These are phyloP conservation scores for Chaetogeoica ovagalla DNA, from an alignment of 2,888 invertebrate genomes.

Conservation along the genomic window DNA sequence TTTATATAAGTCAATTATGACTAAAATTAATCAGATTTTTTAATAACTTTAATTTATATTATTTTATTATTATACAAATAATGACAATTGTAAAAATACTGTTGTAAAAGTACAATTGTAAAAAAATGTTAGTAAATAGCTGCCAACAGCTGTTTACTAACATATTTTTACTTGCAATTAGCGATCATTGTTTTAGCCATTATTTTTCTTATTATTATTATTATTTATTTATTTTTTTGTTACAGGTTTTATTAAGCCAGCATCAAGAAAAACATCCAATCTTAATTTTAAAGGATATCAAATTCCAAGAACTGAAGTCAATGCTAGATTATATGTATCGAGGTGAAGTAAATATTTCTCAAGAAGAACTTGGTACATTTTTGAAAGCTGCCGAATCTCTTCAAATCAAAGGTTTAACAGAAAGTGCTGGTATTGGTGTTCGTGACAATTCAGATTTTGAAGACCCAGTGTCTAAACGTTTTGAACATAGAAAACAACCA, in stretches of 20 bases:
- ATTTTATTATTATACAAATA: too few relatives aligned
- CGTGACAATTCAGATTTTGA: slow-evolving; percentile 54
- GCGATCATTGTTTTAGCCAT: too few relatives aligned
- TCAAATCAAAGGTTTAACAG: slow-evolving; percentile 88
- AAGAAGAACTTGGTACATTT: slow-evolving; percentile 85
- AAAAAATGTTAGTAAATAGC: too few relatives aligned
- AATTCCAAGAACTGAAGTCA: slow-evolving; percentile 84
- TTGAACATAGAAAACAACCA: slow-evolving; percentile 54
- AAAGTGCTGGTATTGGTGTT: slow-evolving; percentile 58
- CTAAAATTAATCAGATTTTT: too few relatives aligned
- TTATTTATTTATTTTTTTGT: slow-evolving; percentile 58
- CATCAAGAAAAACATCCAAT: slow-evolving; percentile 91
- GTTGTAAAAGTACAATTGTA: too few relatives aligned
- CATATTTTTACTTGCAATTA: not conserved
- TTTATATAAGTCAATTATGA: too few relatives aligned
- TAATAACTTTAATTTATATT: too few relatives aligned
- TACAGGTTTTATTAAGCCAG: slow-evolving; percentile 80
- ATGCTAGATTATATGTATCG: slow-evolving; percentile 95
- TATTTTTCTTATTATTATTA: not conserved
- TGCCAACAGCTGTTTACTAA: not conserved
- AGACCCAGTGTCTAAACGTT: slow-evolving; percentile 54
- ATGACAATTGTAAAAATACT: too few relatives aligned
- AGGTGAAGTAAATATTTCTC: slow-evolving; percentile 90
- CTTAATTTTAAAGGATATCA: slow-evolving; percentile 88
- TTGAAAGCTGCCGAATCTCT: slow-evolving; percentile 88